Base-by-base conservation (phyloP, 2,113 vertebrate species). In the Equus przewalskii region DNA sequence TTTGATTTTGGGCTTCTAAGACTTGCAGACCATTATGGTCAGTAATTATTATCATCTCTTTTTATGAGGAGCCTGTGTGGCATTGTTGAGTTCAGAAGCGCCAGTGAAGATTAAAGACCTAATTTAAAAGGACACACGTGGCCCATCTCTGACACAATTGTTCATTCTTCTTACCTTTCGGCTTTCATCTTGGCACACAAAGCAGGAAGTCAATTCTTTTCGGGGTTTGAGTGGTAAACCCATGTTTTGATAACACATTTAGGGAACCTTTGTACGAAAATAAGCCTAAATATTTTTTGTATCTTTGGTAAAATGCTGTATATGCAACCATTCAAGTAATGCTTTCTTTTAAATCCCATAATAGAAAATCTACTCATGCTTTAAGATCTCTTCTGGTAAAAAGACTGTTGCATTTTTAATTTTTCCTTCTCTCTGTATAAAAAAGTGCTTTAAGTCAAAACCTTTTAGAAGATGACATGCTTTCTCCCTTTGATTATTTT, bases 371-470 rank as follows among this genome's bases (percentile, higher is more conserved):
- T 51, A 84, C 69, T 69, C 14, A 10, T 93, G 28, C 15, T 70
- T 19, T 82, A 65, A 81, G 88, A 58, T 70, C n/a, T 14, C 90
- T 93, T 81, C 33, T 72, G 91, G 3, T 70, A 62, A 76, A 83
- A 75, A 81, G 60, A 93, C 11, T 24, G 10, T 51, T 44, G 51
- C 56, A 21, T 24, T 92, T 60, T 49, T 28, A 84, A 30, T n/a
- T 28, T 46, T 97, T 87, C 46, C 10, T 94, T 65, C 33, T 62
- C 19, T 33, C 80, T 72, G 11, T 86, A 1, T 75, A 5, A 41
- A 94, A 96, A 96, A 95, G 64, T 44, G 11, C 44, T 73, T 91
- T 58, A 89, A 49, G 26, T 93, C 16, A 80, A 84, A 95, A 46
- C 46, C 28, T 8, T n/a, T 76, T 80, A 73, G 44, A 97, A 73